phyloP scores from a whole-genome alignment of 1,140 invertebrate species.

The Pogonomyrmex barbatus region DNA sequence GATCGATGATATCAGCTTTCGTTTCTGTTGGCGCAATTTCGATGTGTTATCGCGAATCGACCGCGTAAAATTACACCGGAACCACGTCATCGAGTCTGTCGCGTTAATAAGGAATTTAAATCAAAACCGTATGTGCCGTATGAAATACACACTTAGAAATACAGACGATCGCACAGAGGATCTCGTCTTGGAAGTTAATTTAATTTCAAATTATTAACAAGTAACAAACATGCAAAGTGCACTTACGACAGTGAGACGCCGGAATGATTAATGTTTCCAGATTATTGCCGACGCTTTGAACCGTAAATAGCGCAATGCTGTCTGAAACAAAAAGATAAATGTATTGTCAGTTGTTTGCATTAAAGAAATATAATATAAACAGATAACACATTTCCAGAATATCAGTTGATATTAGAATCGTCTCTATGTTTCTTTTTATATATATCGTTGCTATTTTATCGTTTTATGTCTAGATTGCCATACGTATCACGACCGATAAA shows the following conservation, averaged over 20 bases:
- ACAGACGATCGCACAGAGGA: no score
- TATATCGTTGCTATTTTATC: neutral
- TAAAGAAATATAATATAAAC: neutral
- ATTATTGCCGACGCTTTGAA: conserved; percentile 2
- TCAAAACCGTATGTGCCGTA: neutral
- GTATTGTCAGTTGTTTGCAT: neutral
- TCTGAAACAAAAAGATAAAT: conserved; percentile 34
- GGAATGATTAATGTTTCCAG: conserved; percentile 24
- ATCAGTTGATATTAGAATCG: neutral
- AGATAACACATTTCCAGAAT: conserved; percentile 6
- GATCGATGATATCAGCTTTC: conserved; percentile 54
- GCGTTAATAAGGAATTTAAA: conserved; percentile 42
- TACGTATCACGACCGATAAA: neutral
- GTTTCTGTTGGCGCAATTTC: conserved; percentile 47
- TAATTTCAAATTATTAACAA: conserved; percentile 1
- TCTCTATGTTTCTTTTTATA: neutral
- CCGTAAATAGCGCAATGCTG: neutral
- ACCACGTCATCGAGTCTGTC: neutral
- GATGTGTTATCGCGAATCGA: conserved; percentile 24
- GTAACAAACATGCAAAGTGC: neutral
- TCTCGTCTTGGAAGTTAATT: conserved; percentile 14
- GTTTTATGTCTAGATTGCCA: neutral
- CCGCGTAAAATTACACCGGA: neutral
- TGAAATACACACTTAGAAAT: neutral
- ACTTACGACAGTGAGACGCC: conserved; percentile 21